Base-by-base conservation (phyloP, 2,113 vertebrate genomes). In the Nothocercus nigrocapillus region DNA sequence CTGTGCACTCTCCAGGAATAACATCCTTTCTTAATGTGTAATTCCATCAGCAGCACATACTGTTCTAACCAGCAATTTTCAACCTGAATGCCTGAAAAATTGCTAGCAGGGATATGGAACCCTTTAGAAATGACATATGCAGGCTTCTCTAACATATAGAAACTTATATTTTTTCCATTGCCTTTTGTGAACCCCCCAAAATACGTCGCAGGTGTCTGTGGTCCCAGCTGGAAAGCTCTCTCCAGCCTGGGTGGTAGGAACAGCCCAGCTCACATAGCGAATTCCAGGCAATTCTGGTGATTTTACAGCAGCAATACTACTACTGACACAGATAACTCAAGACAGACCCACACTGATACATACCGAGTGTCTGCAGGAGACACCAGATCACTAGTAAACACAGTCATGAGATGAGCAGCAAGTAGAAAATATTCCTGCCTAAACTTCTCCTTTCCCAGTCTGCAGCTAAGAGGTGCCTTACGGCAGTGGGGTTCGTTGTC, bases 241-340 rank as follows among this genome's bases (percentile, higher is more conserved):
- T 90, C 88, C 53, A 32, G 40, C 78, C 28, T 3, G 5, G 86
- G 58, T 66, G 59, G 4, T 30, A 47, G 47, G 18, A 68, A 28
- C 40, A 58, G 15, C 19, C 14, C 27, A 64, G 44, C 59, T 93
- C 47, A n/a, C 69, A 70, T 61, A 40, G 34, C 28, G 58, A 77
- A 47, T 82, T 56, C 68, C 67, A 63, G 77, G 36, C 7, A 10
- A 61, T 90, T 79, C 69, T 56, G 38, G 69, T 54, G 38, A 51
- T 88, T 85, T 51, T n/a, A 47, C 89, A 95, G 66, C 40, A 81
- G 72, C 85, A 91, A 75, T 82, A 83, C 72, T 85, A 79, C 91
- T 67, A n/a, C 54, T 32, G 49, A 21, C 77, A 58, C n/a, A 25
- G 3, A 5, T 53, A 36, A 45, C 32, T 53, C 62, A 34, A 40